Conservation (phyloP, 2,113 vertebrate species). For the Perccottus glenii region DNA sequence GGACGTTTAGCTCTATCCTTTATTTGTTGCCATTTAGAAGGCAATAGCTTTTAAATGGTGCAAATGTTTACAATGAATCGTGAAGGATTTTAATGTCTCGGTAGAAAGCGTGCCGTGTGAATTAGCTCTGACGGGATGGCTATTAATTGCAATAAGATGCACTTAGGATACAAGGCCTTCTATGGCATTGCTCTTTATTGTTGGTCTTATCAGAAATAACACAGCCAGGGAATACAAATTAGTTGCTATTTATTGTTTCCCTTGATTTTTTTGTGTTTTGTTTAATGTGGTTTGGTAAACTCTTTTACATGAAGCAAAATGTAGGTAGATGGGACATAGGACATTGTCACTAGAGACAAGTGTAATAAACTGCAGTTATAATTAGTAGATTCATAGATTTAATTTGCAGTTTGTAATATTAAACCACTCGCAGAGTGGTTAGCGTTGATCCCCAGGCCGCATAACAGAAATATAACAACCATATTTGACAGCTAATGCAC, state of each 20-base stretch:
- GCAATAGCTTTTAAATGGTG: conserved; percentile 9
- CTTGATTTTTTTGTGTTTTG: too few relatives aligned
- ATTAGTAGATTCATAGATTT: too few relatives aligned
- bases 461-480: too few relatives aligned
- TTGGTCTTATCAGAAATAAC: not conserved
- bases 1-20: conserved; percentile 26
- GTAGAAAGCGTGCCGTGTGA: not conserved
- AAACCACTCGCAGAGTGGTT: too few relatives aligned
- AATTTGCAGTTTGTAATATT: too few relatives aligned
- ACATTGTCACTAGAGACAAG: too few relatives aligned
- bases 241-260: not conserved
- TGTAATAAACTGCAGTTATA: too few relatives aligned
- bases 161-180: not conserved
- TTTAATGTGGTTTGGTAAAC: too few relatives aligned
- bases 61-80: conserved; percentile 17
- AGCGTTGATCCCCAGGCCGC: too few relatives aligned
- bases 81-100: conserved; percentile 23
- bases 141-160: conserved; percentile 15
- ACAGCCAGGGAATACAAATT: conserved; percentile 1
- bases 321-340: too few relatives aligned
- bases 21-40: conserved; percentile 33
- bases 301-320: too few relatives aligned
- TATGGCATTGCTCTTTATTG: not conserved
- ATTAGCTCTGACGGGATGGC: conserved; percentile 16
- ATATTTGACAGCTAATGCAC: too few relatives aligned